Evolutionary conservation across 2,888 invertebrate species (phyloP).

Genomic region (Archaeoteleia sp.): DNA sequence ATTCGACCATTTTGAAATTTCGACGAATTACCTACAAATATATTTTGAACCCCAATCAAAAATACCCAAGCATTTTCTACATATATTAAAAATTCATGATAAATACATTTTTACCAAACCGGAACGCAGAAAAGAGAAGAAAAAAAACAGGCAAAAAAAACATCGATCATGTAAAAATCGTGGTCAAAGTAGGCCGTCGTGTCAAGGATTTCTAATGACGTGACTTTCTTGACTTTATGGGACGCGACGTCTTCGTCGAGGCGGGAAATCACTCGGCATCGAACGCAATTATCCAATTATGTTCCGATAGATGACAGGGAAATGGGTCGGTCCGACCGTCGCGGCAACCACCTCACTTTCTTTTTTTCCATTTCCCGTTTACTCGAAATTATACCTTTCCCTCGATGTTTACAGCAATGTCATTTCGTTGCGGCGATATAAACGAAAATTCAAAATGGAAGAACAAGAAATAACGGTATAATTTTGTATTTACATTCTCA

Average conservation of each 20-base stretch:
- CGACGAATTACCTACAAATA: background rate
- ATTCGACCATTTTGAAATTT: background rate
- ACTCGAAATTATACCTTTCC: conserved; percentile 36
- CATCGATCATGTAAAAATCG: conserved; percentile 34
- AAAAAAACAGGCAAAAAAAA: conserved; percentile 22
- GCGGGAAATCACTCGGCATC: conserved; percentile 49
- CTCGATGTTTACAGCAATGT: background rate
- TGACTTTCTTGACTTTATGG: conserved; percentile 61
- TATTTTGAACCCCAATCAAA: no score
- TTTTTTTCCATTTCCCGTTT: conserved; percentile 33
- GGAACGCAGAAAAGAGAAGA: background rate
- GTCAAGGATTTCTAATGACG: conserved; percentile 56
- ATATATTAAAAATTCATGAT: no score
- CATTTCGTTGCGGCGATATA: background rate
- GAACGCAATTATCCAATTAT: conserved; percentile 54
- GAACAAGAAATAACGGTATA: no score
- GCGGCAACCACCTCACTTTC: conserved; percentile 41
- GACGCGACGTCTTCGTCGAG: conserved; percentile 65
- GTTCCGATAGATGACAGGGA: conserved; percentile 44
- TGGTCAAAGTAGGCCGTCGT: conserved; percentile 57
- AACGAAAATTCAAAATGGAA: background rate
- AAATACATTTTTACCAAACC: no score
- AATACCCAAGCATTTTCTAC: no score
- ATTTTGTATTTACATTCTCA: no score
- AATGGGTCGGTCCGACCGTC: conserved; percentile 31